Conservation (phyloP, 2,888 invertebrate genomes). For the Lasiommata megera region DNA sequence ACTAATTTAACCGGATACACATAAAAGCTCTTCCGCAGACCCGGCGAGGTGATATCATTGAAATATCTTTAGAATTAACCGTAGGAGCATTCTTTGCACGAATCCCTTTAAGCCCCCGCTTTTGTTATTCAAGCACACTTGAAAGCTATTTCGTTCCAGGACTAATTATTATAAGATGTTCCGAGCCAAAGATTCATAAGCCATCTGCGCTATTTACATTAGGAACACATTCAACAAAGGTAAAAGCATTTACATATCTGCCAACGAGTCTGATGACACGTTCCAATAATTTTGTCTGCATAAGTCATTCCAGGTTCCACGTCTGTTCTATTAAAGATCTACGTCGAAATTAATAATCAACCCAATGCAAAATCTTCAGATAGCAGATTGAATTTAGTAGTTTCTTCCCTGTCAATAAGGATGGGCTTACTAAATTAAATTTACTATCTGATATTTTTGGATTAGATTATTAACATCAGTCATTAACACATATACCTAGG, state of each 20-base stretch:
- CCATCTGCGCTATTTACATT: slow-evolving; percentile 66
- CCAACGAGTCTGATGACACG: background rate
- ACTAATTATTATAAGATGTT: slow-evolving; percentile 70
- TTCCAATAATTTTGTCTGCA: too few species aligned
- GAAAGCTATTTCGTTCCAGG: slow-evolving; percentile 61
- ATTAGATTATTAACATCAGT: too few species aligned
- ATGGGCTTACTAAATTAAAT: too few species aligned
- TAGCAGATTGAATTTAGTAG: too few species aligned
- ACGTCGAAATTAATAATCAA: too few species aligned
- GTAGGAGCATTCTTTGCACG: slow-evolving; percentile 52
- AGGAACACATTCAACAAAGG: slow-evolving; percentile 63
- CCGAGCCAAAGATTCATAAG: slow-evolving; percentile 51
- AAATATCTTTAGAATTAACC: slow-evolving; percentile 61
- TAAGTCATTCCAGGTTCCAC: too few species aligned
- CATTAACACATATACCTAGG: too few species aligned
- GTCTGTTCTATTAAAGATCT: too few species aligned
- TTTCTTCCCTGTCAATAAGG: too few species aligned
- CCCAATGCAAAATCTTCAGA: too few species aligned
- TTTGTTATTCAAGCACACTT: slow-evolving; percentile 72
- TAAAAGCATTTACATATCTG: background rate
- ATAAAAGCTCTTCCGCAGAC: slow-evolving; percentile 56
- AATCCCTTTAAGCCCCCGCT: slow-evolving; percentile 57
- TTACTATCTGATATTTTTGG: too few species aligned
- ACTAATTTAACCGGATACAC: slow-evolving; percentile 57
- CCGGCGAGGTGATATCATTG: slow-evolving; percentile 58